Evolutionary conservation across 2,113 vertebrate genomes (phyloP).

Genomic region (Eudorcas thomsonii): DNA sequence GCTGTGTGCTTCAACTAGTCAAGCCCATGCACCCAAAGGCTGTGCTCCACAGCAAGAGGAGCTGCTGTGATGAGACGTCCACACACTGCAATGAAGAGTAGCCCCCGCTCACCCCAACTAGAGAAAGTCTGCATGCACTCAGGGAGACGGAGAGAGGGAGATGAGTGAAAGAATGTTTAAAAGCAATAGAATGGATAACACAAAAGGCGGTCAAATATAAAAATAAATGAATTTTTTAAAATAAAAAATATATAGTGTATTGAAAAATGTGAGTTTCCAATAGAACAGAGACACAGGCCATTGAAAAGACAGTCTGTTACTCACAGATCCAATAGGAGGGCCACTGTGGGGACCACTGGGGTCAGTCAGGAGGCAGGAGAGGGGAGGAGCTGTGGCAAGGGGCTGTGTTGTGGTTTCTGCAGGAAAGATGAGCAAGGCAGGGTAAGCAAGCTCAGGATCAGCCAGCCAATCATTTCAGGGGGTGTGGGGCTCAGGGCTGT

Average conservation of each 20-base stretch:
- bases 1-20: neutral
- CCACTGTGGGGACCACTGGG: neutral
- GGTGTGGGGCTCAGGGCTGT: neutral
- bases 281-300: neutral
- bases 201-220: neutral
- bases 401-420: neutral
- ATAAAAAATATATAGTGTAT: neutral
- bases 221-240: neutral
- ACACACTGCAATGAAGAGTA: fast-evolving
- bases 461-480: no score
- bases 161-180: no score
- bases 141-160: no score
- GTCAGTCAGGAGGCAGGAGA: neutral
- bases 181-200: no score
- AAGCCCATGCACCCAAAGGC: neutral
- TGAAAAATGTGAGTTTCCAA: neutral
- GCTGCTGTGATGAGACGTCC: neutral
- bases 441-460: neutral
- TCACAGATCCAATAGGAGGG: neutral
- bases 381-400: neutral
- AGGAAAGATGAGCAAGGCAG: neutral
- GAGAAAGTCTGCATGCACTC: neutral
- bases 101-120: neutral
- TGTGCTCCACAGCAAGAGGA: neutral
- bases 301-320: neutral